Evolutionary conservation across 2,888 invertebrate genomes (phyloP).

Genomic region (Pardosa pseudoannulata): DNA sequence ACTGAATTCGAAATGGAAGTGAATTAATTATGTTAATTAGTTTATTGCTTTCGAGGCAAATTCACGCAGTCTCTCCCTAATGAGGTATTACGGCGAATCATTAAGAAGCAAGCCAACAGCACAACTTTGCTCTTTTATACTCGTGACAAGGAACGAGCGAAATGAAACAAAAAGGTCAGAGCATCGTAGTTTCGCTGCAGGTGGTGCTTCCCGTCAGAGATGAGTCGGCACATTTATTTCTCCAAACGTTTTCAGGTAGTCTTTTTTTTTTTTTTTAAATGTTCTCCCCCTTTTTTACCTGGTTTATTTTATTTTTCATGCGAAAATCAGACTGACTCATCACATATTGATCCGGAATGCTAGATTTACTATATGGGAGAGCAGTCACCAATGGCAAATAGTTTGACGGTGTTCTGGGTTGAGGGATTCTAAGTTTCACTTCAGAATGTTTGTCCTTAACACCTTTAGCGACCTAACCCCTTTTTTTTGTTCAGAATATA

Average conservation of each 20-base stretch:
- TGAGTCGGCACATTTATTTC: conserved; percentile 30
- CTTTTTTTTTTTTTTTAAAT: neutral
- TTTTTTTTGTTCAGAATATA: too few relatives aligned
- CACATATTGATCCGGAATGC: conserved; percentile 57
- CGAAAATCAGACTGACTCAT: conserved; percentile 56
- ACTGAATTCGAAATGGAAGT: neutral
- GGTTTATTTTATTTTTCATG: too few relatives aligned
- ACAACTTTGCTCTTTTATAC: neutral
- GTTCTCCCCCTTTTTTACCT: too few relatives aligned
- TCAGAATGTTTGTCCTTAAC: too few relatives aligned
- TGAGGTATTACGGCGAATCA: neutral
- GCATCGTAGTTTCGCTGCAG: neutral
- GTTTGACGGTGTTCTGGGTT: neutral
- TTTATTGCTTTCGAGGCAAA: neutral
- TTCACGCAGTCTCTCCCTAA: neutral
- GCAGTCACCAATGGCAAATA: neutral
- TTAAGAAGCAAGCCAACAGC: neutral
- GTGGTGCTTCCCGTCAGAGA: conserved; percentile 3
- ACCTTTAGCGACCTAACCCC: too few relatives aligned
- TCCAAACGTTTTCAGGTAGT: conserved; percentile 24
- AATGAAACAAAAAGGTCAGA: neutral
- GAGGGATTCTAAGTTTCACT: neutral
- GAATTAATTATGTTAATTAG: neutral
- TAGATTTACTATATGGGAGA: conserved; percentile 27
- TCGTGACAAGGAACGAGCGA: neutral